phyloP scores from a whole-genome alignment of 2,113 vertebrate species.

The Elachura formosa region DNA sequence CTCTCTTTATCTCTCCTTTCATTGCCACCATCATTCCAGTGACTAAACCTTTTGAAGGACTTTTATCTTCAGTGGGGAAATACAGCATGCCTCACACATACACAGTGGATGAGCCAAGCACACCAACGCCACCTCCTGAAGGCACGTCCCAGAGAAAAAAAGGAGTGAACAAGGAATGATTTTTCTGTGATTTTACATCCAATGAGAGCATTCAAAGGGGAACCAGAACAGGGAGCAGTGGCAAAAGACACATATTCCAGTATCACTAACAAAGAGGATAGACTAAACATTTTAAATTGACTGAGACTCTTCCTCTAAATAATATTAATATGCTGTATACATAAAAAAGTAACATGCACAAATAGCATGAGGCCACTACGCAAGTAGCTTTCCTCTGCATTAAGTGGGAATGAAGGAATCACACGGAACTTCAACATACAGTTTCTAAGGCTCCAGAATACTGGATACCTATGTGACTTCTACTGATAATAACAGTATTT shows the following conservation, averaged over 20 bases:
- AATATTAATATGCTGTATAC: background rate
- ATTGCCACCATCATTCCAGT: background rate
- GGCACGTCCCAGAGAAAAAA: background rate
- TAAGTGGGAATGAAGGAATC: background rate
- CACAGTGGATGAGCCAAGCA: background rate
- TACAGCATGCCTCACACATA: background rate
- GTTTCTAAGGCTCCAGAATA: background rate
- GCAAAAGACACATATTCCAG: background rate
- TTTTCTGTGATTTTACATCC: background rate
- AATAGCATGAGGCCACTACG: background rate
- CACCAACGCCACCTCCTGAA: background rate
- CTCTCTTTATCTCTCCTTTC: background rate
- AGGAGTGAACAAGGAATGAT: background rate
- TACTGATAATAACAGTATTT: background rate
- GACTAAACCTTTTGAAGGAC: background rate
- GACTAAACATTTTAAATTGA: background rate
- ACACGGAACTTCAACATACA: background rate
- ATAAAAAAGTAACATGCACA: background rate
- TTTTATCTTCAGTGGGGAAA: background rate
- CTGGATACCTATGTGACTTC: background rate
- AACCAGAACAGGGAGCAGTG: background rate
- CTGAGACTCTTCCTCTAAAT: background rate
- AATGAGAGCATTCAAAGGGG: background rate
- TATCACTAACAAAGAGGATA: background rate
- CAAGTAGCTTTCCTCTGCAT: background rate